phyloP scores from a whole-genome alignment of 2,113 vertebrate genomes.

The Acinonyx jubatus region DNA sequence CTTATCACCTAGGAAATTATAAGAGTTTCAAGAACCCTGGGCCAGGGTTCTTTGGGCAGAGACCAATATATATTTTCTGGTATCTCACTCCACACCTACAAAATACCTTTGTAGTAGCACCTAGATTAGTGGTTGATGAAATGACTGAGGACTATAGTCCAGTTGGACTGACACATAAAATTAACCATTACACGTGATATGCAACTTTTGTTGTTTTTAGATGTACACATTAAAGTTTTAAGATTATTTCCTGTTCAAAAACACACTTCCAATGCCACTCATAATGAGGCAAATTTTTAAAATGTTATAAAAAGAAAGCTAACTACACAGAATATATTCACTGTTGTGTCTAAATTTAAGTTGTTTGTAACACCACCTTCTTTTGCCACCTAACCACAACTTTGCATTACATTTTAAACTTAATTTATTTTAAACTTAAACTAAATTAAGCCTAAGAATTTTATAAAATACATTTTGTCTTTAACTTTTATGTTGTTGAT shows the following conservation, averaged over 20 bases:
- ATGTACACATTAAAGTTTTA: neutral
- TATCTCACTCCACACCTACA: neutral
- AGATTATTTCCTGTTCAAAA: neutral
- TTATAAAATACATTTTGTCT: neutral
- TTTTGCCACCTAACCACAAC: neutral
- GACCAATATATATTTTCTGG: neutral
- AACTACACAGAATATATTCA: neutral
- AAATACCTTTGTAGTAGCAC: neutral
- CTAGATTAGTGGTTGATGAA: neutral
- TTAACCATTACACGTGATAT: neutral
- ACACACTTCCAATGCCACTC: neutral
- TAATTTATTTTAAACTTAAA: neutral
- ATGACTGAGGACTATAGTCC: neutral
- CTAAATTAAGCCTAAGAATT: neutral
- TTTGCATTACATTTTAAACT: neutral
- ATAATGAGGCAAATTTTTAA: neutral
- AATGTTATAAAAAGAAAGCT: neutral
- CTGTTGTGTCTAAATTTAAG: neutral
- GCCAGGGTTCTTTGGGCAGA: neutral
- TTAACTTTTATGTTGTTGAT: neutral
- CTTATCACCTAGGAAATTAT: neutral
- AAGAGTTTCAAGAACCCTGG: neutral
- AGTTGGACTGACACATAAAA: neutral
- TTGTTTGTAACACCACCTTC: neutral
- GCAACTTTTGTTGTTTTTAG: neutral